Conservation (phyloP, 64 coral and sea anemone species). For the Platygyra sinensis region DNA sequence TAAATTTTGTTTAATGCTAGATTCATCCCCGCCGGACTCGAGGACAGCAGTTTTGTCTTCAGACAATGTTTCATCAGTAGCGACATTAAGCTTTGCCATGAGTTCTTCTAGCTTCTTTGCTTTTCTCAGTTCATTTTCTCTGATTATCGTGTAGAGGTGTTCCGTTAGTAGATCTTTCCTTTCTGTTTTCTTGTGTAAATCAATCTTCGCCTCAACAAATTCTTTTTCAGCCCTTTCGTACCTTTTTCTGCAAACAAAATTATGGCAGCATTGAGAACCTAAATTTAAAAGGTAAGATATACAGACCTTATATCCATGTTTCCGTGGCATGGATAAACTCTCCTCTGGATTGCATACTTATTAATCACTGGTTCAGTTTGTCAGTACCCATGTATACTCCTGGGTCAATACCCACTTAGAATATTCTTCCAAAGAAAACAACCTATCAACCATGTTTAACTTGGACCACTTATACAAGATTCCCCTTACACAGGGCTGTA, state of each 20-base stretch:
- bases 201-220: constrained; percentile 89
- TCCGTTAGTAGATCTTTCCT: constrained; percentile 91
- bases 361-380: no score
- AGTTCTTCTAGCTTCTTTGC: constrained; percentile 93
- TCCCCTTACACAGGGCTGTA: no score
- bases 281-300: no score
- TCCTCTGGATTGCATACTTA: no score
- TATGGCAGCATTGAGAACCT: no score
- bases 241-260: constrained; percentile 68
- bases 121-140: constrained; percentile 99
- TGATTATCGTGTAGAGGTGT: constrained; percentile 88
- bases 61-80: not conserved
- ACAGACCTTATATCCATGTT: no score
- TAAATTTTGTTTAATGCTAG: not conserved
- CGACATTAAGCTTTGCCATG: constrained; percentile 83
- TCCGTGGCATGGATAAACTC: no score
- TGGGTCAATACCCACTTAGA: not conserved
- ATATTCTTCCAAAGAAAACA: not conserved
- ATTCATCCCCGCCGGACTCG: not conserved
- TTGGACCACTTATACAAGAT: not conserved
- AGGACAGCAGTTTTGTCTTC: not conserved
- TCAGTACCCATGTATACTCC: no score
- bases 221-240: constrained; percentile 94
- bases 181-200: constrained; percentile 92
- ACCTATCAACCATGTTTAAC: not conserved